These are phyloP conservation scores for Merops nubicus DNA, from an alignment of 2,113 vertebrate species.

Conservation along the genomic window DNA sequence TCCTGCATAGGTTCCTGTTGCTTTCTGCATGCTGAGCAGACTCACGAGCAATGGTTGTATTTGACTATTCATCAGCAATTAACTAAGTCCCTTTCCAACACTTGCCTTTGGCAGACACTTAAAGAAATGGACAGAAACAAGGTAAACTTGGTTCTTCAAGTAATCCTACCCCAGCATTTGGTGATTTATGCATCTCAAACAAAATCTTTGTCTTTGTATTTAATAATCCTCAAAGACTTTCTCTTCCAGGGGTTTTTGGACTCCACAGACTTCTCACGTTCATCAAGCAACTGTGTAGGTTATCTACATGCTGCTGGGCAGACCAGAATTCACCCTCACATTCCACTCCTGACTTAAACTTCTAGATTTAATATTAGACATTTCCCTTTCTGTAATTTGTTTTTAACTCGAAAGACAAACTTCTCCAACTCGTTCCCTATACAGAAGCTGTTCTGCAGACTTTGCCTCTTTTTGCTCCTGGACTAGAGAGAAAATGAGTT, in stretches of 20 bases:
- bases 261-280: neutral
- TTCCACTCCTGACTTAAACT: neutral
- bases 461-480: neutral
- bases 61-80: neutral
- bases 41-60: neutral
- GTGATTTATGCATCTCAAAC: neutral
- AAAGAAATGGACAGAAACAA: neutral
- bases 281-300: neutral
- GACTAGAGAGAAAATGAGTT: neutral
- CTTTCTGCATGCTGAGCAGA: neutral
- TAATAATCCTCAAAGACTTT: neutral
- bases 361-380: neutral
- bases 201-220: neutral
- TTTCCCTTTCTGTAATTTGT: neutral
- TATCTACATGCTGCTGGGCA: neutral
- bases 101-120: neutral
- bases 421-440: neutral
- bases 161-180: neutral
- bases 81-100: neutral
- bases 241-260: neutral
- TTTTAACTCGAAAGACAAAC: neutral
- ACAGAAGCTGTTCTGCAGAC: neutral
- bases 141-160: neutral
- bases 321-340: neutral
- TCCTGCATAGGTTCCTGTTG: neutral